A percentile compares a stretch with the other conserved stretches of the same genome.
Evolutionary conservation across 2,797 vertebrate species (phyloP).

Genomic region (Emydoidea blandingii): DNA sequence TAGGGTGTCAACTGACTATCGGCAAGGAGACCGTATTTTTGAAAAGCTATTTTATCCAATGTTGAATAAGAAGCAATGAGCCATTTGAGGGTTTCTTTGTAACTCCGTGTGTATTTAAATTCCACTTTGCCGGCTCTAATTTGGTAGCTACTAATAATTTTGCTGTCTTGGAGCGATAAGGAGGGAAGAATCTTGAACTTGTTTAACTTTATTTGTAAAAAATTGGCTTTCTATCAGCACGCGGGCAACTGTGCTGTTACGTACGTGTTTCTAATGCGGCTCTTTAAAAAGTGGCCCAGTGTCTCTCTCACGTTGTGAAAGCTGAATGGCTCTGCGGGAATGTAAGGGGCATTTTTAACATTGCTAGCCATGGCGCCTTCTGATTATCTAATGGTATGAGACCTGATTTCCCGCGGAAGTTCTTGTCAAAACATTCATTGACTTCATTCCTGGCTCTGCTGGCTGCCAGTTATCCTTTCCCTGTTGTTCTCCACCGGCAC

Average conservation of each 20-base stretch:
- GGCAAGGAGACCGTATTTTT: background rate
- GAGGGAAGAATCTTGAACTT: background rate
- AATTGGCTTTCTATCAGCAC: background rate
- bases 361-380: background rate
- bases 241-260: background rate
- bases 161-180: background rate
- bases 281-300: background rate
- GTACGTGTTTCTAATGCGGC: background rate
- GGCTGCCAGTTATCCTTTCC: background rate
- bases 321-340: background rate
- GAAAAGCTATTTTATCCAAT: background rate
- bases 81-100: background rate
- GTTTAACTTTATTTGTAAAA: background rate
- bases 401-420: background rate
- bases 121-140: background rate
- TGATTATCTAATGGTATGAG: fast-evolving
- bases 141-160: background rate
- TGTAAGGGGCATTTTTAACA: background rate
- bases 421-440: background rate
- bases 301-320: background rate
- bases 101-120: fast-evolving
- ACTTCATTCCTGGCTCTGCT: background rate
- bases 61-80: background rate
- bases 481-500: background rate
- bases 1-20: background rate